Conservation (phyloP, 1,140 invertebrate species). For the Euwallacea fornicatus region DNA sequence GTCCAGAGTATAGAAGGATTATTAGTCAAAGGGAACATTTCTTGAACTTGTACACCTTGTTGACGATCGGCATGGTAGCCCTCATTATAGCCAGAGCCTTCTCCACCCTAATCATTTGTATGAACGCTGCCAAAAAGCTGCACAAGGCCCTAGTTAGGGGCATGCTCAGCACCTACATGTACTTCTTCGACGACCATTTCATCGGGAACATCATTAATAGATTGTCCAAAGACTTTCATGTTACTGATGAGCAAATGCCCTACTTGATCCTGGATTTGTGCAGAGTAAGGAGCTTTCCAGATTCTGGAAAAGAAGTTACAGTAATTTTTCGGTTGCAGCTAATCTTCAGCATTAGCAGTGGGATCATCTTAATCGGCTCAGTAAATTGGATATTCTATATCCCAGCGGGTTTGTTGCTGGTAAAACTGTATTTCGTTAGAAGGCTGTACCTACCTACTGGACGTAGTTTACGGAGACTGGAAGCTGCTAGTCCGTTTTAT, state of each 20-base stretch:
- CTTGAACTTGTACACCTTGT: constrained; percentile 68
- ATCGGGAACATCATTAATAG: constrained; percentile 48
- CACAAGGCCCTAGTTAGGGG: constrained; percentile 40
- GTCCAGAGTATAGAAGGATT: constrained; percentile 16
- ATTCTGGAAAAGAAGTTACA: background rate
- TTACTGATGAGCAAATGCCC: constrained; percentile 45
- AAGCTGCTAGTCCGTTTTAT: constrained; percentile 62
- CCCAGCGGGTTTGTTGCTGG: constrained; percentile 56
- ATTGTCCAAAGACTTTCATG: constrained; percentile 45
- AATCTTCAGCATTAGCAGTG: constrained; percentile 30
- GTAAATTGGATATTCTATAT: constrained; percentile 37
- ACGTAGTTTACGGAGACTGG: constrained; percentile 65
- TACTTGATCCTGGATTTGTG: constrained; percentile 41
- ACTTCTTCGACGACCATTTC: constrained; percentile 46
- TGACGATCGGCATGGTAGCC: constrained; percentile 64
- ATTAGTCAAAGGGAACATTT: constrained; percentile 43
- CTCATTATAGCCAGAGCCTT: constrained; percentile 54
- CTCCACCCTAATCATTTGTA: constrained; percentile 37
- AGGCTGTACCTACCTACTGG: constrained; percentile 64
- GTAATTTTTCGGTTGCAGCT: constrained; percentile 15
- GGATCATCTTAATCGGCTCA: constrained; percentile 28
- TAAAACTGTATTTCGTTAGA: constrained; percentile 60
- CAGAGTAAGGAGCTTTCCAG: constrained; percentile 37
- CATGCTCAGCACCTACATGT: constrained; percentile 44
- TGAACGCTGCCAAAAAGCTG: constrained; percentile 39